Evolutionary conservation across 2,113 vertebrate genomes (phyloP), one percentile per base, ranked within the genome.

Genomic region (Cyanistes caeruleus): DNA sequence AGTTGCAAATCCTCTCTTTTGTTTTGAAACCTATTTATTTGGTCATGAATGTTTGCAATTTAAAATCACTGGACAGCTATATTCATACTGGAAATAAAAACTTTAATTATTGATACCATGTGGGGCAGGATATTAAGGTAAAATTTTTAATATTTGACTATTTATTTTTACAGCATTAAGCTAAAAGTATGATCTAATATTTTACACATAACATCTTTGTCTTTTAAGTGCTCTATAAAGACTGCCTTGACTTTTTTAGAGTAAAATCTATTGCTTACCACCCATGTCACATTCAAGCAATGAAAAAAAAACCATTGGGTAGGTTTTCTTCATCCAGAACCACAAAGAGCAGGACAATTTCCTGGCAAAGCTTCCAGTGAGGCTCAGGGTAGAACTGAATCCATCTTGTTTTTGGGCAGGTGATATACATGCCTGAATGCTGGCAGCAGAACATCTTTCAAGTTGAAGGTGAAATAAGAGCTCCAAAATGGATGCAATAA

Each of bases 351-450:
- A 28, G 22, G 80, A 49, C 2, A 31, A 91, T 76, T 72, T 52
- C 52, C 55, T 95, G 77, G 52, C 39, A 93, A 92, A 94, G 49
- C 35, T 95, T 58, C 74, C 60, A 81, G 89, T 84, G 69, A 81
- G 76, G 39, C 7, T 7, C 69, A 52, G 6, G 7, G 58, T 67
- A 52, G 91, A 90, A 90, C 19, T 85, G 46, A 83, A 92, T 74
- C 27, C 58, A 93, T 22, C 21, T 60, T 87, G 64, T 11, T 82
- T 96, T 96, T 86, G 43, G 94, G 73, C 55, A 65, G 16, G 15
- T 41, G 69, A 74, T 72, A 33, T 49, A 25, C 78, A 7, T 33
- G 27, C 7, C 56, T 75, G 51, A 30, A 43, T 2, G 3, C 23
- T 64, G 70, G 31, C 30, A 83, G 16, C 14, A 79, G 58, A 79